Percentiles rank a stretch among this genome's conserved stretches.
phyloP scores from a whole-genome alignment of 1,140 invertebrate species.

The Orius insidiosus region DNA sequence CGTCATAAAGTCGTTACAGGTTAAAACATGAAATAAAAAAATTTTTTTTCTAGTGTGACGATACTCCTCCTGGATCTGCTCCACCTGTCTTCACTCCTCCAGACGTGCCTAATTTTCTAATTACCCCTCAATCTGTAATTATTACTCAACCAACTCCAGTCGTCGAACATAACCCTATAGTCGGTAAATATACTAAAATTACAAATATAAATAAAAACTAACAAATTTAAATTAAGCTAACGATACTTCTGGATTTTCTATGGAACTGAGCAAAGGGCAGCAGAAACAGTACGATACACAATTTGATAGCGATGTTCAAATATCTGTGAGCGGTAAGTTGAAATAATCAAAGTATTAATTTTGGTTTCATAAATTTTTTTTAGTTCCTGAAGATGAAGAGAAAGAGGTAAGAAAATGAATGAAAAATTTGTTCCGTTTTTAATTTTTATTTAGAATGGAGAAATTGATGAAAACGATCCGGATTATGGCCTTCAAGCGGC shows the following conservation, averaged over 20 bases:
- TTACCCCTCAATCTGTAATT: constrained; percentile 36
- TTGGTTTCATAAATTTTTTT: too few species aligned
- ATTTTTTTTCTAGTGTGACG: constrained; percentile 32
- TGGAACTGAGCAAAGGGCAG: constrained; percentile 51
- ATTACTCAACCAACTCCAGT: constrained; percentile 38
- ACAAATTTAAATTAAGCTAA: constrained; percentile 18
- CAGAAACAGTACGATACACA: constrained; percentile 57
- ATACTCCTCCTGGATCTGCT: constrained; percentile 51
- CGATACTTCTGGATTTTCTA: constrained; percentile 37
- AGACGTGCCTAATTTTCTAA: constrained; percentile 45
- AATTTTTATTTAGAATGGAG: constrained; percentile 14
- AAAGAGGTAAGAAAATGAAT: too few species aligned
- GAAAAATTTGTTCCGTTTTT: not conserved
- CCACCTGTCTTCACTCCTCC: constrained; percentile 70
- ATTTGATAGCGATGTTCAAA: constrained; percentile 31
- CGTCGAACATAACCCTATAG: constrained; percentile 20
- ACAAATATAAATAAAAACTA: constrained; percentile 23
- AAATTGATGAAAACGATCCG: constrained; percentile 5
- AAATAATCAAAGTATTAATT: too few species aligned
- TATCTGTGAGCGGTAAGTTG: constrained; percentile 11
- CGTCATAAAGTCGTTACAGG: too few species aligned
- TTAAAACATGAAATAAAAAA: too few species aligned
- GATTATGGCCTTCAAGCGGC: constrained; percentile 48
- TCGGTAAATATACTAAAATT: not conserved
- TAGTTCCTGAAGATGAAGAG: too few species aligned